Base-by-base conservation (phyloP, 2,113 vertebrate genomes). In the Passer montanus region DNA sequence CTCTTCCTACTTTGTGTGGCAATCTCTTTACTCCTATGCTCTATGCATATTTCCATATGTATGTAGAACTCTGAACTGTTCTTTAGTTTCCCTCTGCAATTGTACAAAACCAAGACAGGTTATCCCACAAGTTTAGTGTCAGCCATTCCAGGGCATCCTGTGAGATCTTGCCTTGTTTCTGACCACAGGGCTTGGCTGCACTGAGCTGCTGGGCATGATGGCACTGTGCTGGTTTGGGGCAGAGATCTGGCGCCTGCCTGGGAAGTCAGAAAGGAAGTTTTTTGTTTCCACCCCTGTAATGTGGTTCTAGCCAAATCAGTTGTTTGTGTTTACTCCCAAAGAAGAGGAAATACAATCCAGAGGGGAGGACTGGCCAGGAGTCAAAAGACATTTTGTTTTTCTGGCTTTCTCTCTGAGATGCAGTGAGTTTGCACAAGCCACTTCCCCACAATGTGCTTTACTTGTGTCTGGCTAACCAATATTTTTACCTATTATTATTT, bases 321-420 rank as follows among this genome's bases (percentile, higher is more conserved):
- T 43, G 77, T 91, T 90, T 83, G 27, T 23, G 24, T 88, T 89
- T 94, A 66, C 41, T 91, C 74, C 55, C 43, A 83, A 52, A 81
- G 53, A 92, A 63, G 23, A 87, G 14, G 72, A 58, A 91, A 94
- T 28, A 39, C 0, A 2, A 87, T 94, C 68, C 84, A 55, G 72
- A 88, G 63, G n/a, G 22, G 56, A 80, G 35, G 39, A 63, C 87
- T 94, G 91, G 84, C 75, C 8, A 5, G 53, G 35, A 91, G 30
- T 83, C 89, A 91, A 85, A 95, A 94, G 78, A 58, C 58, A 58
- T 87, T 94, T 78, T 87, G 69, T 91, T 93, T 91, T 94, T n/a
- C 67, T 96, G 74, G 84, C 72, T 85, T 85, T 94, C 79, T 62
- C 84, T 69, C 63, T 50, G 44, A 63, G 74, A 35, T 90, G 63